These are phyloP conservation scores for Nowickia ferox DNA, from an alignment of 2,888 invertebrate species.

Conservation along the genomic window DNA sequence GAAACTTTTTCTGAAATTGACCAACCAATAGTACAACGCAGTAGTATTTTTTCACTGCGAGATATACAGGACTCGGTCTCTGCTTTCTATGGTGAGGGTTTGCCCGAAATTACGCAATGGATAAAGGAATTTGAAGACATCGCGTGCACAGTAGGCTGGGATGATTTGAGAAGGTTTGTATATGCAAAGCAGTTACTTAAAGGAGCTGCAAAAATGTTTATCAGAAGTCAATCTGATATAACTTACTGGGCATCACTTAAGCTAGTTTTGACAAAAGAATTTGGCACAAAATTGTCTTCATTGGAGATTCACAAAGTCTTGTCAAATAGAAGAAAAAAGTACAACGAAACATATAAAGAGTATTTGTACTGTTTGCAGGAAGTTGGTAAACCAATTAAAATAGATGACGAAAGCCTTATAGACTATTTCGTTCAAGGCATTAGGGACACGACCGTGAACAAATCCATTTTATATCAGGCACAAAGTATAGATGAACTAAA, in stretches of 20 bases:
- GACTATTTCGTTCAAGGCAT: constrained; percentile 41
- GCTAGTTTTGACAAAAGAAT: constrained; percentile 17
- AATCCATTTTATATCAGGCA: constrained; percentile 25
- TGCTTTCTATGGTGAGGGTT: not conserved
- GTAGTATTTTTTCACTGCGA: not conserved
- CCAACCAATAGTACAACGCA: no score
- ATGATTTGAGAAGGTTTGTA: not conserved
- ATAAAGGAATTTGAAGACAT: not conserved
- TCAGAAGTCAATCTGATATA: constrained; percentile 42
- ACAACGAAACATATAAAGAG: constrained; percentile 27
- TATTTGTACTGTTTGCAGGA: constrained; percentile 42
- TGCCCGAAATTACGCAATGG: not conserved
- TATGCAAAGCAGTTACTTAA: not conserved
- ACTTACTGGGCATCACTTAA: constrained; percentile 39
- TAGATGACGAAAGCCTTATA: constrained; percentile 40
- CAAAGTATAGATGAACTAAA: constrained; percentile 33
- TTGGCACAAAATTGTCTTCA: constrained; percentile 32
- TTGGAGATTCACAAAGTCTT: constrained; percentile 32
- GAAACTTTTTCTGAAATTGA: not conserved
- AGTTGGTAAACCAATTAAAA: constrained; percentile 20
- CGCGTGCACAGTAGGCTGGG: not conserved
- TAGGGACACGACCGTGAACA: constrained; percentile 2
- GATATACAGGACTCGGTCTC: constrained; percentile 1
- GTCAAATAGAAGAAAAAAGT: constrained; percentile 19
- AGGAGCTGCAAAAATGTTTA: constrained; percentile 33